These are phyloP conservation scores for Anthophora plumipes DNA, from an alignment of 2,888 invertebrate genomes.

Conservation along the genomic window DNA sequence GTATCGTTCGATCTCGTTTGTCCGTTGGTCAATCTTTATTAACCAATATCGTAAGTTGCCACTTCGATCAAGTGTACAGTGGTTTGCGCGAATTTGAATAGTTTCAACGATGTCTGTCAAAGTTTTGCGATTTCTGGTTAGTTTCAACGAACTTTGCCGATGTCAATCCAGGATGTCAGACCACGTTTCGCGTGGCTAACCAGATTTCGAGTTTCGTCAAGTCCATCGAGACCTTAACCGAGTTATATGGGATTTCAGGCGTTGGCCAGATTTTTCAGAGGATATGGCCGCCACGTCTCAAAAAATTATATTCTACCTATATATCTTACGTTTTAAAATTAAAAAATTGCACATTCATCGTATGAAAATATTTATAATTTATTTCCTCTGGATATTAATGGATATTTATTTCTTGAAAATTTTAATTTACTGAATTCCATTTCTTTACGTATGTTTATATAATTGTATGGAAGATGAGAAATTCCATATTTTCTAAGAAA, in stretches of 20 bases:
- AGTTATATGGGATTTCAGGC: constrained; percentile 6
- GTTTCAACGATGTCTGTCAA: constrained; percentile 4
- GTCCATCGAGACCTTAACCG: constrained; percentile 6
- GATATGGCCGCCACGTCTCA: not conserved
- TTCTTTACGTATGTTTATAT: too few species aligned
- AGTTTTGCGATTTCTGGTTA: constrained; percentile 29
- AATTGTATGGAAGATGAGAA: too few species aligned
- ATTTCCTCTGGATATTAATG: too few species aligned
- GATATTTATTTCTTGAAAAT: too few species aligned
- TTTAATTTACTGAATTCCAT: too few species aligned
- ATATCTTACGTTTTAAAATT: too few species aligned
- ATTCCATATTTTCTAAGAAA: not conserved
- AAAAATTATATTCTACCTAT: not conserved
- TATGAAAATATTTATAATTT: too few species aligned
- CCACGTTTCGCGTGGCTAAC: constrained; percentile 13
- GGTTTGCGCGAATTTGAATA: not conserved
- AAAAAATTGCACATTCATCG: too few species aligned
- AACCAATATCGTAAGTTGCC: not conserved
- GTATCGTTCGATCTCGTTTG: not conserved
- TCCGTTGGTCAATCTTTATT: not conserved
- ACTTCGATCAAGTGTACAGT: not conserved
- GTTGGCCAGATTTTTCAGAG: not conserved
- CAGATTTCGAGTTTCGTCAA: constrained; percentile 23
- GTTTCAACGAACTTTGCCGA: constrained; percentile 6
- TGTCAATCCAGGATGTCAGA: constrained; percentile 14